phyloP scores from a whole-genome alignment of 2,888 invertebrate genomes.

The Phaonia tiefii region DNA sequence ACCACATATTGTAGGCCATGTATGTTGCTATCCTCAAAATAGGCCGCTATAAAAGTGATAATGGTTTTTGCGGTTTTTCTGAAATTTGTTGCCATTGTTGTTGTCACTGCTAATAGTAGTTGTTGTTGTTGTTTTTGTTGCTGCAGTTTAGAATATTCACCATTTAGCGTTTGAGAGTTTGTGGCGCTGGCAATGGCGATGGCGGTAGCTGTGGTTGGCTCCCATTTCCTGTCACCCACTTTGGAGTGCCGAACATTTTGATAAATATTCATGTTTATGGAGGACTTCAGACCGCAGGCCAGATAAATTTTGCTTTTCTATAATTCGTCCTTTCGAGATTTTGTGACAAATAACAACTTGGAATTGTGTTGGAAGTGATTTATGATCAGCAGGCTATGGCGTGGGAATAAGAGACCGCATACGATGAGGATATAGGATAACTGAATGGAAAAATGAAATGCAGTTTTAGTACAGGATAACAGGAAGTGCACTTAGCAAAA shows the following conservation, averaged over 20 bases:
- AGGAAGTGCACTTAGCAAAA: too few species aligned
- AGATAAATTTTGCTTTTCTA: slow-evolving; percentile 32
- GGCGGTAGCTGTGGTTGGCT: background rate
- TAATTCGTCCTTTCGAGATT: slow-evolving; percentile 52
- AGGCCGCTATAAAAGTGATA: slow-evolving; percentile 69
- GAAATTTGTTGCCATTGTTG: slow-evolving; percentile 48
- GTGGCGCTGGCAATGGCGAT: background rate
- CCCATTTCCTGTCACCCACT: background rate
- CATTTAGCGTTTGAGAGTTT: too few species aligned
- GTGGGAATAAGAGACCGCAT: slow-evolving; percentile 69
- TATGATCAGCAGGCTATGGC: slow-evolving; percentile 63
- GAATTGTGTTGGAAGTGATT: slow-evolving; percentile 66
- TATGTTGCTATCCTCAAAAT: slow-evolving; percentile 75
- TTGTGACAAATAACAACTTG: slow-evolving; percentile 46
- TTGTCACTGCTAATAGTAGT: slow-evolving; percentile 54
- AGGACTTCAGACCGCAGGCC: slow-evolving; percentile 3
- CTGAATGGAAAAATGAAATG: slow-evolving; percentile 31
- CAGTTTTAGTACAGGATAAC: background rate
- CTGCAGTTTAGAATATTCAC: slow-evolving; percentile 30
- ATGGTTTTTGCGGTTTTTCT: slow-evolving; percentile 55
- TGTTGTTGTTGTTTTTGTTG: slow-evolving; percentile 59
- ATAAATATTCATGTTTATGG: slow-evolving; percentile 52
- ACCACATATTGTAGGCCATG: slow-evolving; percentile 77
- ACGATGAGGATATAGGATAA: slow-evolving; percentile 56
- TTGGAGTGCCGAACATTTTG: slow-evolving; percentile 2